phyloP scores from a whole-genome alignment of 2,797 vertebrate species.

The Lepilemur septentrionalis region DNA sequence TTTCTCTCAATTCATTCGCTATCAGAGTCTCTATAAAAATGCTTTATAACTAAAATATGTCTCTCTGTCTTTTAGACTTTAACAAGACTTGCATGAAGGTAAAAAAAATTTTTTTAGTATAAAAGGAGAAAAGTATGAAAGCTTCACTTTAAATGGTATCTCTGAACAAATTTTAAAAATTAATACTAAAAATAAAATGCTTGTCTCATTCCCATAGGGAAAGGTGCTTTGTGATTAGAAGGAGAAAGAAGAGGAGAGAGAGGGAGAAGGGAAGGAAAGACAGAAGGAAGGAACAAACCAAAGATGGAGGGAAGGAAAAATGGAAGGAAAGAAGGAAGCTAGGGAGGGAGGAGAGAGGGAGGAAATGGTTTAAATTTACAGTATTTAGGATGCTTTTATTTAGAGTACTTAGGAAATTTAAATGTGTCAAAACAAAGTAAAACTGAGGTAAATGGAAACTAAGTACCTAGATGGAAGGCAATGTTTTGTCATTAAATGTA shows the following conservation, averaged over 20 bases:
- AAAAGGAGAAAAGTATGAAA: slow-evolving; percentile 21
- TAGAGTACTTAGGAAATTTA: slow-evolving; percentile 21
- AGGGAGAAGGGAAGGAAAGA: too few relatives aligned
- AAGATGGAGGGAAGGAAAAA: too few relatives aligned
- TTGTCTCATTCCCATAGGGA: neutral
- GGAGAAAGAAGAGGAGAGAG: neutral
- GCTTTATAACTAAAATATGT: slow-evolving; percentile 20
- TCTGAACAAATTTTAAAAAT: slow-evolving; percentile 5
- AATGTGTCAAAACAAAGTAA: neutral
- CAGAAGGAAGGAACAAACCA: too few relatives aligned
- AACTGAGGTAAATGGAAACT: neutral
- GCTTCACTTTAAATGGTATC: slow-evolving; percentile 11
- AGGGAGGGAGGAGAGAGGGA: neutral
- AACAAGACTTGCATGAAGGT: slow-evolving; percentile 28
- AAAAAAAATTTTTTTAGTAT: neutral
- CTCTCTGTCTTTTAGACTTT: slow-evolving; percentile 42
- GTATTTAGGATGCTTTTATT: slow-evolving; percentile 14
- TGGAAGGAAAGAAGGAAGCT: too few relatives aligned
- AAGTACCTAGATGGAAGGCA: neutral
- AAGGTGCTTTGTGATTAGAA: neutral
- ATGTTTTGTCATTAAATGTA: neutral
- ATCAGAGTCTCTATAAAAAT: slow-evolving; percentile 47
- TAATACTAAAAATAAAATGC: neutral
- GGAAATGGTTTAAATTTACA: neutral
- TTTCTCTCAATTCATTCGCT: slow-evolving; percentile 55